Conservation (phyloP, 1,140 invertebrate genomes). For the Drosophila tropicalis region DNA sequence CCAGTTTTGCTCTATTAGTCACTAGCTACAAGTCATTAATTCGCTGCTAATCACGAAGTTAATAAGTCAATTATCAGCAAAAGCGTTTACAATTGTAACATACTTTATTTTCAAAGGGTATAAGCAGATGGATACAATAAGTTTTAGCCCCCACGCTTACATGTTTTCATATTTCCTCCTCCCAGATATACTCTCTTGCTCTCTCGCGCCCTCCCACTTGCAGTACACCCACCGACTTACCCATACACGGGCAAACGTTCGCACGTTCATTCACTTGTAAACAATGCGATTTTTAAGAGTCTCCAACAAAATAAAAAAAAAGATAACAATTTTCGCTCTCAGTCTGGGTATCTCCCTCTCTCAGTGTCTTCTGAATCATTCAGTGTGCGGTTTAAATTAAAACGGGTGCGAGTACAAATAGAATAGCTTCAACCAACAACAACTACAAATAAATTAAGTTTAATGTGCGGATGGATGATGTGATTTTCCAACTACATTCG, state of each 20-base stretch:
- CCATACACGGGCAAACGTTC: constrained; percentile 31
- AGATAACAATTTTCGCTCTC: constrained; percentile 37
- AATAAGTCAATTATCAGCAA: no score
- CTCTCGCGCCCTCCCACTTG: not conserved
- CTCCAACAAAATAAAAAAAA: constrained; percentile 29
- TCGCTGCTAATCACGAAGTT: no score
- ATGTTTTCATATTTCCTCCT: constrained; percentile 16
- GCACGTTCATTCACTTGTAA: constrained; percentile 56
- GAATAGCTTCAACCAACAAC: constrained; percentile 4
- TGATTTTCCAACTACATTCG: constrained; percentile 34
- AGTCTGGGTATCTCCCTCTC: not conserved
- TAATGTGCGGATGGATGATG: constrained; percentile 48
- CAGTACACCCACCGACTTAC: not conserved
- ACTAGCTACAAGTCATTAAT: no score
- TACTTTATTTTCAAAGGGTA: not conserved
- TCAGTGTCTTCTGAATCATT: constrained; percentile 49
- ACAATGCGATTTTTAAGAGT: constrained; percentile 33
- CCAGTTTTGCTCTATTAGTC: no score
- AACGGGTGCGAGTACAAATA: constrained; percentile 28
- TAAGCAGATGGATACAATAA: constrained; percentile 23
- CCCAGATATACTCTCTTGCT: not conserved
- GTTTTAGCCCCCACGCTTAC: constrained; percentile 38
- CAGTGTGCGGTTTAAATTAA: constrained; percentile 36
- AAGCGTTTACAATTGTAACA: no score
- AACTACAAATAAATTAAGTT: constrained; percentile 14